These are phyloP conservation scores for Pristionchus fissidentatus DNA, from an alignment of 2,888 invertebrate genomes.

Conservation along the genomic window DNA sequence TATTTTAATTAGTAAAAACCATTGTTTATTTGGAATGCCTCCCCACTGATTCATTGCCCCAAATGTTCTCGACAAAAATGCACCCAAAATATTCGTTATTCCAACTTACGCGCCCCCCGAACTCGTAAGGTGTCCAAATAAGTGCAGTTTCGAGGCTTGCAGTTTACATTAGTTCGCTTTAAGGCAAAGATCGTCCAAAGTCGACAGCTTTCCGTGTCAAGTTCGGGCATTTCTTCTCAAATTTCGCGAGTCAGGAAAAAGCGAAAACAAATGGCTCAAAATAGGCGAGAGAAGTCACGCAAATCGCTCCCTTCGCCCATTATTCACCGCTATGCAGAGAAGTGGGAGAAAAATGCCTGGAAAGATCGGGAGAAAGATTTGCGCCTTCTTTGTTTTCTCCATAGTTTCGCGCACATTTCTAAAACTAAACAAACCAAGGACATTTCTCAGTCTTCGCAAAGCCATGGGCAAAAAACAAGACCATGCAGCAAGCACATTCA, in stretches of 20 bases:
- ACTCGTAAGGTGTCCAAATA: background rate
- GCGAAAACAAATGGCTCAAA: conserved; percentile 37
- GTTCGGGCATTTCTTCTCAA: background rate
- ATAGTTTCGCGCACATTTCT: background rate
- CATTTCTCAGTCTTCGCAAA: too few species aligned
- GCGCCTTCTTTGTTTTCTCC: background rate
- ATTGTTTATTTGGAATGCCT: too few species aligned
- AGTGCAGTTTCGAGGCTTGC: background rate
- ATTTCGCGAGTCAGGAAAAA: too few species aligned
- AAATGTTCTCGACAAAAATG: too few species aligned
- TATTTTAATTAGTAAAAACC: background rate
- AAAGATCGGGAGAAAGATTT: too few species aligned
- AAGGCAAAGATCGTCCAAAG: background rate
- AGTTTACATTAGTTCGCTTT: background rate
- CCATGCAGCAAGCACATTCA: background rate
- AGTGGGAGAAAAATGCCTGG: too few species aligned
- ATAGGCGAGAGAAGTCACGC: background rate
- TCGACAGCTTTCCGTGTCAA: background rate
- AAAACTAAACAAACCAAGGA: too few species aligned
- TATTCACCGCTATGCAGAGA: too few species aligned
- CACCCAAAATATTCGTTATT: too few species aligned
- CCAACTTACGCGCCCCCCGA: background rate
- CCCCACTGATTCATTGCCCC: too few species aligned
- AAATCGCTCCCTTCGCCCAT: background rate
- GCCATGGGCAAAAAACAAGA: background rate